Conservation (phyloP, 2,888 invertebrate genomes). For the Xestoiulus laeticollis region DNA sequence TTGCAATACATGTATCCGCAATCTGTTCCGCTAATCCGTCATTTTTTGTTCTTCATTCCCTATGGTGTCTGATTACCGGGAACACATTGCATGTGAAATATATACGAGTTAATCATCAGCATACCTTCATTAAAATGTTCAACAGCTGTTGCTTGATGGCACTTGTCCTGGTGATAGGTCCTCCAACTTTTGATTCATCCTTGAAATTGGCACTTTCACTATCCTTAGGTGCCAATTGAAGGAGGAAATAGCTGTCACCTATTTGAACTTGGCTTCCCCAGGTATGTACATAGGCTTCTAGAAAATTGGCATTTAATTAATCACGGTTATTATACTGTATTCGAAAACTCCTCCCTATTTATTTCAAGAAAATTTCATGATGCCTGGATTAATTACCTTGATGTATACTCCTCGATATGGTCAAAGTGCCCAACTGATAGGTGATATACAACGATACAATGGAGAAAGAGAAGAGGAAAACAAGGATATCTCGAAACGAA, state of each 20-base stretch:
- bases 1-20: no score
- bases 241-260: not conserved
- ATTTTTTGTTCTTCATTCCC: no score
- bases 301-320: not conserved
- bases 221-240: not conserved
- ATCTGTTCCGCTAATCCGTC: no score
- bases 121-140: conserved; percentile 20
- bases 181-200: not conserved
- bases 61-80: no score
- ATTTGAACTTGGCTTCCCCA: conserved; percentile 16
- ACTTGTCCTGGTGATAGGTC: not conserved
- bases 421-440: conserved; percentile 53
- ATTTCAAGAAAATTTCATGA: no score
- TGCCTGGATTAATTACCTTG: no score
- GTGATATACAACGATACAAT: conserved; percentile 53
- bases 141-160: conserved; percentile 4
- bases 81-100: no score
- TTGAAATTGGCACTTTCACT: not conserved
- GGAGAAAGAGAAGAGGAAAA: conserved; percentile 50
- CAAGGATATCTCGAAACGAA: conserved; percentile 50
- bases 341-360: no score
- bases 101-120: not conserved
- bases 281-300: not conserved
- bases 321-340: not conserved
- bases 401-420: conserved; percentile 9